Evolutionary conservation across 2,113 vertebrate genomes (phyloP).

Genomic region (Peucedramus taeniatus): DNA sequence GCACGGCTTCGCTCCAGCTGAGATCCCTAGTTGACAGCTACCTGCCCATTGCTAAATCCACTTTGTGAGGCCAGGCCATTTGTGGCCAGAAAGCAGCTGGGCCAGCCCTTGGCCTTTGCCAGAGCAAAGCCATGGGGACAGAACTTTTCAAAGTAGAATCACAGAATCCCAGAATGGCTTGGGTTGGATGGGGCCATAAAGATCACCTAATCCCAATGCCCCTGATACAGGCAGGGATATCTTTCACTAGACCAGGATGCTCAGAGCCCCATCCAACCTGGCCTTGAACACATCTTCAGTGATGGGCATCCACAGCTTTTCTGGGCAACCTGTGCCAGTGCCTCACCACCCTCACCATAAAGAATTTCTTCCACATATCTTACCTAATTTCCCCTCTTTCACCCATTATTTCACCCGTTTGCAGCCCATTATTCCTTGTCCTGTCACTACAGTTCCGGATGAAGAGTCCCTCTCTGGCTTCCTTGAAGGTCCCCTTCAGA

Average conservation of each 20-base stretch:
- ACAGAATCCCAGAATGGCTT: not conserved
- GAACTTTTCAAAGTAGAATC: not conserved
- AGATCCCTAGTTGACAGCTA: not conserved
- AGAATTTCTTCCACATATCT: not conserved
- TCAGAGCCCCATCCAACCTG: not conserved
- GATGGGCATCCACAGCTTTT: not conserved
- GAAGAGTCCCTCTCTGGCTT: rapidly evolving
- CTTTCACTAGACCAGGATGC: not conserved
- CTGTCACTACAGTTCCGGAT: not conserved
- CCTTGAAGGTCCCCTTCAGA: not conserved
- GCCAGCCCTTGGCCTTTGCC: too few species aligned
- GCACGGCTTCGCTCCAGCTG: not conserved
- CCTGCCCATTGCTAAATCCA: not conserved
- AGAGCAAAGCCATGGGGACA: not conserved
- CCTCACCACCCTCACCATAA: not conserved
- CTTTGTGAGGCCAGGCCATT: not conserved
- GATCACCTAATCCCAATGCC: rapidly evolving
- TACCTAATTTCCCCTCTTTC: not conserved
- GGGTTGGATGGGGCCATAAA: not conserved
- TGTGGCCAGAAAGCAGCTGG: not conserved
- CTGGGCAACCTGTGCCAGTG: not conserved
- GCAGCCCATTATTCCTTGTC: not conserved
- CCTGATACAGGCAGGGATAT: not conserved
- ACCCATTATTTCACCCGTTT: too few species aligned
- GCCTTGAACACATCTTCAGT: not conserved